phyloP scores from a whole-genome alignment of 2,888 invertebrate genomes.

The Ditula angustiorana region DNA sequence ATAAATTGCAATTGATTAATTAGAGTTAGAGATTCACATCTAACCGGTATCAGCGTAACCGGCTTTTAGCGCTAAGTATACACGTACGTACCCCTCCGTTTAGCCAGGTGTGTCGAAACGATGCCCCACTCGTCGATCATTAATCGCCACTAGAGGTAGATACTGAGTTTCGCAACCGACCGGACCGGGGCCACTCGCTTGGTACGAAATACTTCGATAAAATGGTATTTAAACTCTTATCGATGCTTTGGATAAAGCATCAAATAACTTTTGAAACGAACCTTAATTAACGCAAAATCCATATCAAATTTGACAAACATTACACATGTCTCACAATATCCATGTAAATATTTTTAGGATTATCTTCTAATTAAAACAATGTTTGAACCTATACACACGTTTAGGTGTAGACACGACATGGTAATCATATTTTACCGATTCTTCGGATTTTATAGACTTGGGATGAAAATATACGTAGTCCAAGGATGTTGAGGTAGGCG shows the following conservation, averaged over 20 bases:
- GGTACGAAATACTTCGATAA: constrained; percentile 70
- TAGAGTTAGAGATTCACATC: constrained; percentile 48
- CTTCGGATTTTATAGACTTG: too few relatives aligned
- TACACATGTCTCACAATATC: too few relatives aligned
- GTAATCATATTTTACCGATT: too few relatives aligned
- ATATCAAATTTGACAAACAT: too few relatives aligned
- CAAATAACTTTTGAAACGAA: background rate
- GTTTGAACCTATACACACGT: too few relatives aligned
- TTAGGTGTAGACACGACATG: too few relatives aligned
- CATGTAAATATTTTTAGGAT: too few relatives aligned
- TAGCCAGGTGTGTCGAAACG: constrained; percentile 75
- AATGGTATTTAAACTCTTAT: constrained; percentile 52
- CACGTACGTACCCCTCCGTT: constrained; percentile 58
- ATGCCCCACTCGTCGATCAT: constrained; percentile 74
- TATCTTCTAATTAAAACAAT: too few relatives aligned
- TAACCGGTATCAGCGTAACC: constrained; percentile 46
- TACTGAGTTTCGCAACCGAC: constrained; percentile 75
- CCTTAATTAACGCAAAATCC: background rate
- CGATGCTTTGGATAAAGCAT: constrained; percentile 25
- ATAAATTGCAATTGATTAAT: constrained; percentile 51
- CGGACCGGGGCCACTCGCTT: constrained; percentile 79
- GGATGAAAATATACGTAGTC: too few relatives aligned
- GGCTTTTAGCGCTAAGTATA: constrained; percentile 64
- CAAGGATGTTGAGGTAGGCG: too few relatives aligned
- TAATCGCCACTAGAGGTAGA: constrained; percentile 74